Base-by-base conservation (phyloP, 2,888 invertebrate species). In the Globia sparganii region DNA sequence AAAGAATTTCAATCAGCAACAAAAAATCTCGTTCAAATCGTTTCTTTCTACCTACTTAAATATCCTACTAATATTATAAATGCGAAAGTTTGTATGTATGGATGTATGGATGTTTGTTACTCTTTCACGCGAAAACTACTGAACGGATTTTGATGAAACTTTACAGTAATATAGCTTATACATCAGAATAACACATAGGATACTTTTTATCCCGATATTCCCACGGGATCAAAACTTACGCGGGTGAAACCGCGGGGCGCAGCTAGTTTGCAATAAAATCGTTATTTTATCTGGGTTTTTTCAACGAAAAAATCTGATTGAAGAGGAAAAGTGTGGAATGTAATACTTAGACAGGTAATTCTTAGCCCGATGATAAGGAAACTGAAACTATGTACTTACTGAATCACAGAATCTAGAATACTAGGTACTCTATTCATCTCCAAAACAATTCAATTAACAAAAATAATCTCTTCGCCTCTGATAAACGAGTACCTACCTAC, bases 401-500 rank as follows among this genome's bases (percentile, higher is more conserved):
- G 2, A 66, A 49, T 40, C 8, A 43, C 21, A 68, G 0, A 56
- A 56, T 37, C 21, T 43, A 61, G 28, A 34, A 53, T 34, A 21
- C 1, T n/a, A n/a, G n/a, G n/a, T n/a, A n/a, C n/a, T n/a, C 21
- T n/a, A 28, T 53, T 21, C 31, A 61, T 46, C 31, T 21, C 5
- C 28, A 25, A 79, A 78, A 72, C 18, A 53, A 34, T 25, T n/a
- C 18, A 43, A 73, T 13, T 43, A 28, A 21, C 28, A 28, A n/a
- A 49, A 43, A 34, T 28, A 49, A 72, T 49, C n/a, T 53, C 25
- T 40, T n/a, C 21, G 4, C n/a, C 1, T 53, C 28, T 62, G 43
- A 80, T 72, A 74, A 75, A 46, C 15, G 53, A n/a, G 28, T 56
- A 58, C 11, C 0, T 53, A 34, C 18, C 4, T 67, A 75, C 56